Conservation (phyloP, 2,888 invertebrate genomes). For the Craniophora ligustri region DNA sequence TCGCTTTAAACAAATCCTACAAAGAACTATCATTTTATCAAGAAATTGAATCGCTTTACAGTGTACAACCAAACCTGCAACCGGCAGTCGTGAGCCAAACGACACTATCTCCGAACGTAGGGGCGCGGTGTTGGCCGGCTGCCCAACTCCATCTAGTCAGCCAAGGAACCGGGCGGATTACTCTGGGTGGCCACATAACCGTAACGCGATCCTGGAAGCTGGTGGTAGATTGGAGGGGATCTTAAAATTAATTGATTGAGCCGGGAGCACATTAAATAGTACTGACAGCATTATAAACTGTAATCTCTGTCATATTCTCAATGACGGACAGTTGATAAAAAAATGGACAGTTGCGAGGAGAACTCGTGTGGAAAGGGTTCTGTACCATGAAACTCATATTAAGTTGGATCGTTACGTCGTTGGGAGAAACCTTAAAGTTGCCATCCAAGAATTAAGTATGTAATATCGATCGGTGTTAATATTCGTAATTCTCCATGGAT, state of each 20-base stretch:
- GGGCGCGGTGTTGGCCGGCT: slow-evolving; percentile 24
- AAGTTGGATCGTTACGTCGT: too few species aligned
- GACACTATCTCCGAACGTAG: slow-evolving; percentile 9
- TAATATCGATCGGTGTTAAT: too few species aligned
- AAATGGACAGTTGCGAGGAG: too few species aligned
- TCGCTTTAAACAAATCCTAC: too few species aligned
- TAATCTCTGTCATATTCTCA: neutral
- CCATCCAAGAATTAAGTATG: too few species aligned
- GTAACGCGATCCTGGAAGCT: neutral
- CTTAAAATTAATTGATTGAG: neutral
- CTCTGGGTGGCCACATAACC: neutral
- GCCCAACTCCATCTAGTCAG: slow-evolving; percentile 19
- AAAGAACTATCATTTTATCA: slow-evolving; percentile 22
- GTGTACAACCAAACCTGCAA: slow-evolving; percentile 20
- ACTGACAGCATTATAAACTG: neutral
- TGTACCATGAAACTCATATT: too few species aligned
- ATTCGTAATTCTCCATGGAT: too few species aligned
- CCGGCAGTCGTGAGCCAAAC: slow-evolving; percentile 27
- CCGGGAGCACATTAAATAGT: neutral
- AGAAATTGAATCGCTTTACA: slow-evolving; percentile 33
- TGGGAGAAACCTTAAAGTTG: too few species aligned
- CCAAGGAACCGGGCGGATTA: slow-evolving; percentile 5
- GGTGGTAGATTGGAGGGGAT: neutral
- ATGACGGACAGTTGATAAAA: too few species aligned
- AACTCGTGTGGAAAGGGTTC: too few species aligned